phyloP scores from a whole-genome alignment of 2,797 vertebrate genomes.

The Chelon auratus region DNA sequence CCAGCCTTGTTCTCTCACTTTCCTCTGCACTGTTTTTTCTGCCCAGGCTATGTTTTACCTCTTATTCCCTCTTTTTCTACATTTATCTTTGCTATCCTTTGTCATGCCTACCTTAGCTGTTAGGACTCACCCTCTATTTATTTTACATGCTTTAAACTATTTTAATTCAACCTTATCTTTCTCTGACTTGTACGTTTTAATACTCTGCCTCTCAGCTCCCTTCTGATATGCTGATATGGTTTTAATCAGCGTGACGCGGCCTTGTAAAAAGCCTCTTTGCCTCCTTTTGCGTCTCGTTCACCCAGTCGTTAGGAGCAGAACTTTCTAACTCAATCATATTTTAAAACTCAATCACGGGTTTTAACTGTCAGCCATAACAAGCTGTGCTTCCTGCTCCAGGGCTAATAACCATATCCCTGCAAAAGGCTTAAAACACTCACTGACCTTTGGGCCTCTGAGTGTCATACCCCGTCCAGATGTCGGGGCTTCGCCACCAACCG shows the following conservation, averaged over 20 bases:
- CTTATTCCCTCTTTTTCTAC: neutral
- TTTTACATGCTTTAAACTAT: too few relatives aligned
- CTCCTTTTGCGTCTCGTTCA: too few relatives aligned
- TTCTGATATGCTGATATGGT: too few relatives aligned
- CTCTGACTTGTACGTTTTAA: too few relatives aligned
- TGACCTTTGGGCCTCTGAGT: constrained; percentile 51
- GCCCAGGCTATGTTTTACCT: neutral
- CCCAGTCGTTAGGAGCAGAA: neutral
- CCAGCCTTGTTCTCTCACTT: neutral
- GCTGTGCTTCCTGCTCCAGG: constrained; percentile 22
- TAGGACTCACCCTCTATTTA: too few relatives aligned
- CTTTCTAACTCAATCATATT: constrained; percentile 13
- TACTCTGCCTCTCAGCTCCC: too few relatives aligned
- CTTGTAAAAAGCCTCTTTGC: too few relatives aligned
- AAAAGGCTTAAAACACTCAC: constrained; percentile 48
- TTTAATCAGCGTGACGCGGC: too few relatives aligned
- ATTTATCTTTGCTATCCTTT: too few relatives aligned
- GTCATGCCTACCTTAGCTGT: too few relatives aligned
- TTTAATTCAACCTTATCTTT: too few relatives aligned
- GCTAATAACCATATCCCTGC: constrained; percentile 48
- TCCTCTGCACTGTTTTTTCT: neutral
- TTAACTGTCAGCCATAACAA: constrained; percentile 17
- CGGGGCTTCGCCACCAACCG: constrained; percentile 30
- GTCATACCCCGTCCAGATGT: constrained; percentile 63
- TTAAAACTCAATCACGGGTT: constrained; percentile 23